Percentiles rank a stretch among this genome's conserved stretches.
Evolutionary conservation across 2,113 vertebrate species (phyloP).

Genomic region (Puffinus mauretanicus): DNA sequence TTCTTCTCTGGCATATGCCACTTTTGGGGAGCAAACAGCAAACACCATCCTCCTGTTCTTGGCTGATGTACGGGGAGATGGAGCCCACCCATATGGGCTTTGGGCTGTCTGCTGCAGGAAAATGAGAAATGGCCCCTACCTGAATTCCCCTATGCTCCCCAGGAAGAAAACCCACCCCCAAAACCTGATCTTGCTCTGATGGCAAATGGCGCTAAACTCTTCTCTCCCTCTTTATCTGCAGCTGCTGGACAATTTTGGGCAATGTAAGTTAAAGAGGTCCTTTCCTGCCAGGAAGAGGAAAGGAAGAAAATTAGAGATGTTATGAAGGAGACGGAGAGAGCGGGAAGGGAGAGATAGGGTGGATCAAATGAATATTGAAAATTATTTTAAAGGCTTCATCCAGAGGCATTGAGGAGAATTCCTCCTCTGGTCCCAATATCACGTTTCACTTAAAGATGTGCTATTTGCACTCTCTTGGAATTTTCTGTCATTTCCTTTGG

Average conservation of each 20-base stretch:
- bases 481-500: neutral
- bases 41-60: neutral
- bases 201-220: neutral
- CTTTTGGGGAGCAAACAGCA: neutral
- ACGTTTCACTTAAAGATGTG: neutral
- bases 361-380: neutral
- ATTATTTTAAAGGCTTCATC: neutral
- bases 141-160: neutral
- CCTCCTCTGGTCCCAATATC: neutral
- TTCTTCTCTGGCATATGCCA: neutral
- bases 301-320: neutral
- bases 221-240: neutral
- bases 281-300: neutral
- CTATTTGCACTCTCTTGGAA: neutral
- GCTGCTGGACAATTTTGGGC: neutral
- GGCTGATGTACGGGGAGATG: neutral
- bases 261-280: neutral
- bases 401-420: neutral
- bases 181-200: neutral
- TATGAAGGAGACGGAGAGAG: neutral
- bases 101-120: neutral
- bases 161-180: neutral
- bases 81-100: fast-evolving
- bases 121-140: neutral
- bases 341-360: neutral